Percentiles rank a stretch among this genome's conserved stretches.
Conservation (phyloP, 2,888 invertebrate genomes). For the Yponomeuta evonymella region DNA sequence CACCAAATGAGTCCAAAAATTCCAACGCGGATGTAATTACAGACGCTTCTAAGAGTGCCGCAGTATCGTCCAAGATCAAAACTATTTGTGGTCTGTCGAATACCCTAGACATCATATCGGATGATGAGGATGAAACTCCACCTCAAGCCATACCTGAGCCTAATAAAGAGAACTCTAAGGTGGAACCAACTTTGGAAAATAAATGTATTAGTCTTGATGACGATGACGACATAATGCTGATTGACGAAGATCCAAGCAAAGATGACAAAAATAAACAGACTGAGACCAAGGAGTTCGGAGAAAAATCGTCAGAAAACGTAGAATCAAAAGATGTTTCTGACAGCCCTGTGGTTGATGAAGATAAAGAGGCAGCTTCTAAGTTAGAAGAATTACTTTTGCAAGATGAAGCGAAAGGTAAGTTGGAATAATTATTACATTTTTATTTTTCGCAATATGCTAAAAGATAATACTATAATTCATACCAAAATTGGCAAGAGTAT, state of each 20-base stretch:
- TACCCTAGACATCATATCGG: slow-evolving; percentile 58
- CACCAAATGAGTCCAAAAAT: background rate
- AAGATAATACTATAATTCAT: too few relatives aligned
- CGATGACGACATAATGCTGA: slow-evolving; percentile 65
- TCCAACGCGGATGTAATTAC: slow-evolving; percentile 25
- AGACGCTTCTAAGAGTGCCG: background rate
- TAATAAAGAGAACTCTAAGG: slow-evolving; percentile 17
- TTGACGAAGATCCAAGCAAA: slow-evolving; percentile 48
- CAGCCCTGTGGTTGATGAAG: slow-evolving; percentile 19
- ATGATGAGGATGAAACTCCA: slow-evolving; percentile 52
- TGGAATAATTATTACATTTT: background rate
- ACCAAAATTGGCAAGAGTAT: too few relatives aligned
- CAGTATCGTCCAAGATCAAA: background rate
- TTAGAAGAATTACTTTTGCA: background rate
- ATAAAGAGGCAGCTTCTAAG: slow-evolving; percentile 17
- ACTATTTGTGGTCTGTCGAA: slow-evolving; percentile 46
- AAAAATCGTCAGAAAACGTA: background rate
- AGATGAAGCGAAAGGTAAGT: background rate
- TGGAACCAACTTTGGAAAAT: slow-evolving; percentile 4
- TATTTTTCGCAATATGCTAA: too few relatives aligned
- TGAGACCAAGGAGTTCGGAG: slow-evolving; percentile 10
- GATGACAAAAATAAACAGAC: slow-evolving; percentile 25
- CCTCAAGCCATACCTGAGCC: slow-evolving; percentile 24
- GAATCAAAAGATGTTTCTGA: slow-evolving; percentile 22
- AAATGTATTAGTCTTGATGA: slow-evolving; percentile 35